A percentile compares a stretch with the other conserved stretches of the same genome.
phyloP scores from a whole-genome alignment of 2,113 vertebrate species.

The Hoplias malabaricus region DNA sequence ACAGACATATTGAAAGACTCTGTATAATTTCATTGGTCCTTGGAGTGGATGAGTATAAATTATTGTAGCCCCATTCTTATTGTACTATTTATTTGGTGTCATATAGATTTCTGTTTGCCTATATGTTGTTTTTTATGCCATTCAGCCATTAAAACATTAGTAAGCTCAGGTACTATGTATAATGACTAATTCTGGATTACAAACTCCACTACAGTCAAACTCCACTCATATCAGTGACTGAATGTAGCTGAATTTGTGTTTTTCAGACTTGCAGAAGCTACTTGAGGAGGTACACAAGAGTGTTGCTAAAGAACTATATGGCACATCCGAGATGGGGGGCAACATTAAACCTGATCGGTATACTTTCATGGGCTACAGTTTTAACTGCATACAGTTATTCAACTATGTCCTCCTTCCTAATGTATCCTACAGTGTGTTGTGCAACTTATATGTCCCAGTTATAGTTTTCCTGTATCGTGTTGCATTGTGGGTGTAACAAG shows the following conservation, averaged over 20 bases:
- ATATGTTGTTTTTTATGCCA: too few relatives aligned
- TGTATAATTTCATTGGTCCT: too few relatives aligned
- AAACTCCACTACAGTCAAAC: too few relatives aligned
- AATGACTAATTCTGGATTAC: too few relatives aligned
- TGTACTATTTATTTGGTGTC: too few relatives aligned
- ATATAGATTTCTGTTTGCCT: too few relatives aligned
- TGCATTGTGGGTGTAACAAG: background rate
- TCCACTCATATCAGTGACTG: slow-evolving; percentile 25
- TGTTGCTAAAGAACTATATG: slow-evolving; percentile 42
- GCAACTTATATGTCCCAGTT: background rate
- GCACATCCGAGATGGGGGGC: background rate
- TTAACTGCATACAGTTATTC: background rate
- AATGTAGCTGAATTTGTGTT: slow-evolving; percentile 26
- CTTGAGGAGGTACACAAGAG: slow-evolving; percentile 49
- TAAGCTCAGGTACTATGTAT: too few relatives aligned
- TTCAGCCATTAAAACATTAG: too few relatives aligned
- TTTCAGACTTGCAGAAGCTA: slow-evolving; percentile 53
- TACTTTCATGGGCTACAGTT: background rate
- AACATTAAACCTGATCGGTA: slow-evolving; percentile 26
- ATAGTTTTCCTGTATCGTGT: background rate
- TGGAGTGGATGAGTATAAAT: too few relatives aligned
- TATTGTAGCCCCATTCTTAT: too few relatives aligned
- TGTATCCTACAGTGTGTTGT: background rate
- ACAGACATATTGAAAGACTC: too few relatives aligned
- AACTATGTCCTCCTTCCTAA: background rate